These are phyloP conservation scores for Cryptotermes secundus DNA, from an alignment of 1,140 invertebrate species.

Conservation along the genomic window DNA sequence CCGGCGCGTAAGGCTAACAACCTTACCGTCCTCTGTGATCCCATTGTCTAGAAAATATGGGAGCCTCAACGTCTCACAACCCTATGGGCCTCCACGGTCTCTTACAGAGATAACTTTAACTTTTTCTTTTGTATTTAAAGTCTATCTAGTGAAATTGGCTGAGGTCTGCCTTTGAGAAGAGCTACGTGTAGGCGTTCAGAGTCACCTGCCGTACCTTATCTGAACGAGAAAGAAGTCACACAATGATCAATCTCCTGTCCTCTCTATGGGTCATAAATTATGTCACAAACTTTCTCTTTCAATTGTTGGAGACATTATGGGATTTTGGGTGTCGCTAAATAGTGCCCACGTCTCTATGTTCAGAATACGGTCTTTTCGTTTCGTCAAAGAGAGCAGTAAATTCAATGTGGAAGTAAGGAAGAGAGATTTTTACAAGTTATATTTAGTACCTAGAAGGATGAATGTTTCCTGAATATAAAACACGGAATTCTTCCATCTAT, in stretches of 20 bases:
- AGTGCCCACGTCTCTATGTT: neutral
- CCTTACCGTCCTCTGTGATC: too few species aligned
- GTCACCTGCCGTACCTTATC: neutral
- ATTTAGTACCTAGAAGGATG: neutral
- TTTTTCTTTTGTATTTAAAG: too few species aligned
- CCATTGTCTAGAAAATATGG: too few species aligned
- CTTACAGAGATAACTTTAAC: too few species aligned
- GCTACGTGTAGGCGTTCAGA: too few species aligned
- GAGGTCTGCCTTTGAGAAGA: too few species aligned
- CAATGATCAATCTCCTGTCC: neutral
- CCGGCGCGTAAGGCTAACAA: too few species aligned
- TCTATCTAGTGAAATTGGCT: too few species aligned
- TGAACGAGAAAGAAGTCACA: neutral
- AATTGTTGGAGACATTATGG: neutral
- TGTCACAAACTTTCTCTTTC: constrained; percentile 4
- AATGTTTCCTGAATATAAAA: neutral
- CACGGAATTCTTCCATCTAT: neutral
- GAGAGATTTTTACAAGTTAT: neutral
- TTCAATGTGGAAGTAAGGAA: neutral
- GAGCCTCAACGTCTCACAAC: too few species aligned
- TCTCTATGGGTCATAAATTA: neutral
- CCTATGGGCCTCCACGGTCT: too few species aligned
- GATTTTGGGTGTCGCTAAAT: neutral
- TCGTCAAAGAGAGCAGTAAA: neutral
- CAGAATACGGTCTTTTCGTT: neutral